Evolutionary conservation across 2,113 vertebrate genomes (phyloP), one percentile per base, ranked within the genome.

Genomic region (Stegostoma tigrinum): DNA sequence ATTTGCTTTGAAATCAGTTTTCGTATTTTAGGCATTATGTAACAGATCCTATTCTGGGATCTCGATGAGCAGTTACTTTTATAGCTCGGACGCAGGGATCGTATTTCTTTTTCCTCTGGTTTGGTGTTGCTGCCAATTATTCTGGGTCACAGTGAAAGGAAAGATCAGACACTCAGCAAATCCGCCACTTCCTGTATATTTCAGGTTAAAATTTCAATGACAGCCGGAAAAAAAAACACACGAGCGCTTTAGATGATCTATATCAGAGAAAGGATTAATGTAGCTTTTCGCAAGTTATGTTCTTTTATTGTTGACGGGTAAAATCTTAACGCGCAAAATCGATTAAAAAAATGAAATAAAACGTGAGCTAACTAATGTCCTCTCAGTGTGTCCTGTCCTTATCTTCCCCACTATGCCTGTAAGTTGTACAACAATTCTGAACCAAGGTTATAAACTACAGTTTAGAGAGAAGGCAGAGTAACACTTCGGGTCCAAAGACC

Each of bases 1-100:
- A 45, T 95, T 95, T 72, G 94, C 66, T 95, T 72, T 95, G 67
- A 93, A 93, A 93, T 38, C 7, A 61, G 6, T 93, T 95, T 75
- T 70, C 45, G 38, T 42, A 72, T 95, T 42, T 38, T 48, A 27
- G 19, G 42, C 42, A 4, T 48, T 19, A 19, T 75, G 94, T 95
- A 95, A 72, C 42, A 4, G 94, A 95, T 48, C 72, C 94, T 8
- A 27, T 52, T 52, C 24, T 30, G 10, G 42, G 24, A 27, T 45
- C 38, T 72, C 24, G 15, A 14, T 7, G 23, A 68, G n/a, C 38
- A 95, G 42, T 95, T 95, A 72, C 67, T 30, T 61, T 95, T 95
- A 72, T 34, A 48, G 38, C 52, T 72, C 94, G 68, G n/a, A 48
- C 38, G 38, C 45, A 17, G 45, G 30, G 94, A 5, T 52, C 34